Conservation (phyloP, 2,113 vertebrate genomes). For the Trochalopteron elliotii region DNA sequence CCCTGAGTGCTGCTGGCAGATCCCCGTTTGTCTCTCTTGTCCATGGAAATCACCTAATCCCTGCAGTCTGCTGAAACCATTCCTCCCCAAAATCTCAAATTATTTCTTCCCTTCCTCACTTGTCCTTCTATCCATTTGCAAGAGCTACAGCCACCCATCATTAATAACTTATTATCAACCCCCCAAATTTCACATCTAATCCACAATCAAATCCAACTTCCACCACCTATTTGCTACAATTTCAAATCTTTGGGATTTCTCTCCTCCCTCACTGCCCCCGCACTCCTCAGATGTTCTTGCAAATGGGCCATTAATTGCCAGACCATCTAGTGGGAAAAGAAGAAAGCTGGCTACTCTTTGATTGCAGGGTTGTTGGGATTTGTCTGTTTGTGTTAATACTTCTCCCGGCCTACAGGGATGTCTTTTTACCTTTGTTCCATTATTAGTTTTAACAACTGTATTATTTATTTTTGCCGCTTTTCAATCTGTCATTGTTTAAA, state of each 20-base stretch:
- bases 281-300: neutral
- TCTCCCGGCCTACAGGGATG: neutral
- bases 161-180: neutral
- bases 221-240: neutral
- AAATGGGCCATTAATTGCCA: neutral
- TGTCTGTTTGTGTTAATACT: neutral
- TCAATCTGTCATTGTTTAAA: neutral
- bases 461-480: slow-evolving; percentile 14
- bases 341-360: neutral
- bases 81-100: neutral
- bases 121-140: neutral
- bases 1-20: neutral
- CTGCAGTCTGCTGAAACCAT: neutral
- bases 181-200: neutral
- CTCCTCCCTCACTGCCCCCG: neutral
- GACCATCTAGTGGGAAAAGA: neutral
- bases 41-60: neutral
- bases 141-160: fast-evolving
- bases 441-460: slow-evolving; percentile 33
- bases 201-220: neutral
- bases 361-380: neutral
- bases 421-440: slow-evolving; percentile 25
- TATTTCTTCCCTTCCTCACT: neutral
- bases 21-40: fast-evolving
- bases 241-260: neutral